phyloP scores from a whole-genome alignment of 2,797 vertebrate genomes.

The Pipistrellus kuhlii region DNA sequence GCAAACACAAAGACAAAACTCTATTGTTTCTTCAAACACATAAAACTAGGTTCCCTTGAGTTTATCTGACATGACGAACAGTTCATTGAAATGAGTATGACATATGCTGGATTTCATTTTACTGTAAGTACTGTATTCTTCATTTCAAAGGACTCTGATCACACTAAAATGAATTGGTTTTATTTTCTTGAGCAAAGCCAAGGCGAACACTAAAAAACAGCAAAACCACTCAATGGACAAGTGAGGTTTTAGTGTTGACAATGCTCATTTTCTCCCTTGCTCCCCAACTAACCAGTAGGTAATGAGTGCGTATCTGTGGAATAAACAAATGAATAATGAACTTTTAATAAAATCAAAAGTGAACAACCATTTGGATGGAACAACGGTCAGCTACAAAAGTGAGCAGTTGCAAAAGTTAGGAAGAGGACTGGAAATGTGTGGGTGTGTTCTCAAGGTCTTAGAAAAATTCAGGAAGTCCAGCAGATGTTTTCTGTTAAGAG shows the following conservation, averaged over 20 bases:
- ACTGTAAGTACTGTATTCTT: not conserved
- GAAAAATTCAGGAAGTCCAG: constrained; percentile 86
- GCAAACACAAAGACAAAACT: not conserved
- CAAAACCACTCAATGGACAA: not conserved
- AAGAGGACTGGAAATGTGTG: constrained; percentile 82
- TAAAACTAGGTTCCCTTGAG: not conserved
- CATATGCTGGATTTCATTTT: accelerated
- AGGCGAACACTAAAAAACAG: not conserved
- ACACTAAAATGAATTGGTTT: not conserved
- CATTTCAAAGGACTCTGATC: not conserved
- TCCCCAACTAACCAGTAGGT: not conserved
- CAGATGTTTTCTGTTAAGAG: constrained; percentile 90
- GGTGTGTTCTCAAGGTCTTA: constrained; percentile 86
- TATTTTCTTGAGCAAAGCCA: constrained; percentile 11
- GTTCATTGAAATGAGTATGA: not conserved
- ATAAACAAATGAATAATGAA: not conserved
- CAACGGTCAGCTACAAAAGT: constrained; percentile 76
- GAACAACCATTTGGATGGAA: constrained; percentile 81
- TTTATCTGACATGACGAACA: not conserved
- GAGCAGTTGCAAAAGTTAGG: constrained; percentile 73
- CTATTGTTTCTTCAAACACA: not conserved
- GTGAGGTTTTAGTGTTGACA: accelerated
- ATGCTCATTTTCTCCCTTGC: not conserved
- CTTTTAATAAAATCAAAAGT: constrained; percentile 69
- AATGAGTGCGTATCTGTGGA: accelerated